Percentiles rank a stretch among this genome's conserved stretches.
phyloP scores from a whole-genome alignment of 1,140 invertebrate species.

The Harpegnathos saltator region DNA sequence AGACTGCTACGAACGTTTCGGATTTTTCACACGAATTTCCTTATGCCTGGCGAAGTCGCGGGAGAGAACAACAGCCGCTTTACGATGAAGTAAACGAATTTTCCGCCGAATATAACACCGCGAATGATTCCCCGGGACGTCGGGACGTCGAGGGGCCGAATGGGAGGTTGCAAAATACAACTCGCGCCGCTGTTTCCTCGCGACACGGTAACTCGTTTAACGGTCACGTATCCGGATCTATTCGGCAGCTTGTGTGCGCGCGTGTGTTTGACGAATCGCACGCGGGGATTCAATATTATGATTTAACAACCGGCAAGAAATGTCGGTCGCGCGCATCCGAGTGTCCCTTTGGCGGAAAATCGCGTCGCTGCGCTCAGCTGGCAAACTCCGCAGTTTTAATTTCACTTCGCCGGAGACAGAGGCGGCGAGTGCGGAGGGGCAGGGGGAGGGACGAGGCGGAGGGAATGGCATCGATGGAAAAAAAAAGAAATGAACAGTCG shows the following conservation, averaged over 20 bases:
- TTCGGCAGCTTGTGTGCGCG: background rate
- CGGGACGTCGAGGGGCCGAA: too few relatives aligned
- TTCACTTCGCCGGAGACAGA: slow-evolving; percentile 54
- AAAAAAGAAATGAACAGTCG: slow-evolving; percentile 63
- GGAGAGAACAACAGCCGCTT: background rate
- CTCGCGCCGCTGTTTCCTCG: background rate
- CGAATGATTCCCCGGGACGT: too few relatives aligned
- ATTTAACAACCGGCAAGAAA: slow-evolving; percentile 43
- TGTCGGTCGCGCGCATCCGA: slow-evolving; percentile 25
- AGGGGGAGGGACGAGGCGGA: too few relatives aligned
- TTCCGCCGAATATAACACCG: too few relatives aligned
- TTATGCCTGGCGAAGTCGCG: background rate
- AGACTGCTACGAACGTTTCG: background rate
- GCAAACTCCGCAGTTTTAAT: slow-evolving; percentile 60
- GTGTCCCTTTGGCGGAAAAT: slow-evolving; percentile 44
- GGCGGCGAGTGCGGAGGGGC: too few relatives aligned
- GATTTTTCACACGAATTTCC: background rate
- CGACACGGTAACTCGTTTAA: background rate
- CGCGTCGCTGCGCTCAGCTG: slow-evolving; percentile 26
- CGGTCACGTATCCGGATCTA: background rate
- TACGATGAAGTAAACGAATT: too few relatives aligned
- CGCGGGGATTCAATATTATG: slow-evolving; percentile 24
- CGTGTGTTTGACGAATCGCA: background rate
- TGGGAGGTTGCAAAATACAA: background rate
- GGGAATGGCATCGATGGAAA: slow-evolving; percentile 33